Evolutionary conservation across 2,797 vertebrate genomes (phyloP).

Genomic region (Somateria mollissima): DNA sequence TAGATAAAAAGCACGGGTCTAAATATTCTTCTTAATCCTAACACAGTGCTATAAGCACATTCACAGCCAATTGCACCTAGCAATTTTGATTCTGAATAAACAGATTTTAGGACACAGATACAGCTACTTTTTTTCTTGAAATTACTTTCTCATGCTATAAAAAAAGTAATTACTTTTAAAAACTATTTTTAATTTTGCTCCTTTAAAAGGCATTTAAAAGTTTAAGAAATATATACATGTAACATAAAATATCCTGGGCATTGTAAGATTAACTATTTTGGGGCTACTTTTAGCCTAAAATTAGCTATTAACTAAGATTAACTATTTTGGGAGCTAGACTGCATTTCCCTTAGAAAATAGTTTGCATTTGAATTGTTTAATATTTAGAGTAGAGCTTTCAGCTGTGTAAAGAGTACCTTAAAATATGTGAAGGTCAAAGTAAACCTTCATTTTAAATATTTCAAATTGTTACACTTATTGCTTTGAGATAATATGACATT

Average conservation of each 20-base stretch:
- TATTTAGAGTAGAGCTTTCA: neutral
- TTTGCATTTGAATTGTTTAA: neutral
- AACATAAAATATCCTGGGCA: neutral
- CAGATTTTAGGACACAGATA: neutral
- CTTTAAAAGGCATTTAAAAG: neutral
- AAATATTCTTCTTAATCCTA: neutral
- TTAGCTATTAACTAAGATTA: neutral
- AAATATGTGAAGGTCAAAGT: slow-evolving; percentile 47
- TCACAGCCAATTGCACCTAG: neutral
- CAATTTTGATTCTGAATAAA: slow-evolving; percentile 3
- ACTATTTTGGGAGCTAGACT: neutral
- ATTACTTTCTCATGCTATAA: neutral
- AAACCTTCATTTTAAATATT: slow-evolving; percentile 41
- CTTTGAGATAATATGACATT: slow-evolving; percentile 51
- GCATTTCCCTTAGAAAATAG: slow-evolving; percentile 24
- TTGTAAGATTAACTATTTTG: neutral
- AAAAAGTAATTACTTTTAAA: neutral
- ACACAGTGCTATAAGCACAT: neutral
- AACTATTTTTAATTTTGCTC: neutral
- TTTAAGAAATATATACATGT: neutral
- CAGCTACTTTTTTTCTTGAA: neutral
- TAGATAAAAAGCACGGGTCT: neutral
- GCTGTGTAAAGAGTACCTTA: slow-evolving; percentile 3
- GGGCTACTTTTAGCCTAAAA: neutral
- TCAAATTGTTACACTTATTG: slow-evolving; percentile 38